Conservation (phyloP, 2,888 invertebrate genomes). For the Chironomus tentans region DNA sequence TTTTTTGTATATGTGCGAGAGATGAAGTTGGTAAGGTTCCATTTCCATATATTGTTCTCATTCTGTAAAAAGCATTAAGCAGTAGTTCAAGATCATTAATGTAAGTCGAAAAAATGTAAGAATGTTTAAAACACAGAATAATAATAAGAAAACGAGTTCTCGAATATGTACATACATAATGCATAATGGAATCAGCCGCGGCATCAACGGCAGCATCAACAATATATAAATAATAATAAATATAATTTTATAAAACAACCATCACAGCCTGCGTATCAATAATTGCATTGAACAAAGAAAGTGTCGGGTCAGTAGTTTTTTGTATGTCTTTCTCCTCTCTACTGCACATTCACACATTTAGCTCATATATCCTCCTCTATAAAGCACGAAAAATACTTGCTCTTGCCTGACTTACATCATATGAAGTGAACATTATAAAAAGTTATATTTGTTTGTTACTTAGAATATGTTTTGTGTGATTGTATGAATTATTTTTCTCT, state of each 20-base stretch:
- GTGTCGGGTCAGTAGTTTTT: constrained; percentile 23
- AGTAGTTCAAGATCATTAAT: constrained; percentile 16
- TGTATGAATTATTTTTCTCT: not conserved
- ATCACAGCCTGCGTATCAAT: not conserved
- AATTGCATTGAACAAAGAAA: constrained; percentile 23
- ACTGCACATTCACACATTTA: not conserved
- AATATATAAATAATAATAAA: too few species aligned
- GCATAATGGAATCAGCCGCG: too few species aligned
- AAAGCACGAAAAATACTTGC: not conserved
- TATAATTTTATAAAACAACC: too few species aligned
- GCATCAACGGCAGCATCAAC: too few species aligned
- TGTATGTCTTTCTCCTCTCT: not conserved
- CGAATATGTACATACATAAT: too few species aligned
- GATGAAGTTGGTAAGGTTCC: too few species aligned
- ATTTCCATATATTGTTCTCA: not conserved
- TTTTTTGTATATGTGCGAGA: too few species aligned
- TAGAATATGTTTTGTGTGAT: not conserved
- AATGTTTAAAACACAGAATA: not conserved
- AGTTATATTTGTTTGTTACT: too few species aligned
- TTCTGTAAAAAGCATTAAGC: not conserved
- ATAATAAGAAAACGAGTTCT: not conserved
- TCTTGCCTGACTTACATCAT: too few species aligned
- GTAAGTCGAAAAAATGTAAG: not conserved
- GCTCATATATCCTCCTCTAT: not conserved
- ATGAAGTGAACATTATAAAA: too few species aligned